A percentile compares a stretch with the other conserved stretches of the same genome.
Conservation (phyloP, 1,140 invertebrate genomes). For the Solen grandis region DNA sequence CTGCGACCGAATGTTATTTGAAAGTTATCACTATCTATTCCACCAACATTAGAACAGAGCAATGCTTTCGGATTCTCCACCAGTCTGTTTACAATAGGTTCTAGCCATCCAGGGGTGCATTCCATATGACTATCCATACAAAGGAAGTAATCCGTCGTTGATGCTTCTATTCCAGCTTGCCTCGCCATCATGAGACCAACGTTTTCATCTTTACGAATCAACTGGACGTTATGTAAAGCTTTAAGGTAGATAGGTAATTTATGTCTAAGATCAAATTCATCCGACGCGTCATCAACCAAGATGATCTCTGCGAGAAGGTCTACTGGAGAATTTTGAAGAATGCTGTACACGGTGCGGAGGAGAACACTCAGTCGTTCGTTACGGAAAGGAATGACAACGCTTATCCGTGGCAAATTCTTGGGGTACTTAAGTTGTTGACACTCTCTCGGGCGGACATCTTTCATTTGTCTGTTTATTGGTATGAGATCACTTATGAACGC, state of each 20-base stretch:
- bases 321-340: slow-evolving; percentile 89
- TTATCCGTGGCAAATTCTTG: slow-evolving; percentile 86
- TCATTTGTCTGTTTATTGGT: background rate
- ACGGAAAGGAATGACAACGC: slow-evolving; percentile 96
- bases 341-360: slow-evolving; percentile 91
- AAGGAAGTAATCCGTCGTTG: slow-evolving; percentile 28
- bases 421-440: slow-evolving; percentile 38
- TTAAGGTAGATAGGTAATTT: slow-evolving; percentile 32
- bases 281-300: slow-evolving; percentile 90
- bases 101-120: slow-evolving; percentile 25
- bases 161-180: slow-evolving; percentile 41
- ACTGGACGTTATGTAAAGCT: slow-evolving; percentile 11
- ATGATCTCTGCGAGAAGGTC: slow-evolving; percentile 93
- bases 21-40: slow-evolving; percentile 30
- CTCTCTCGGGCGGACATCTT: slow-evolving; percentile 21
- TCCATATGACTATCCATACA: slow-evolving; percentile 50
- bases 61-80: slow-evolving; percentile 33
- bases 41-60: slow-evolving; percentile 29
- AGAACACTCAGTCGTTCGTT: slow-evolving; percentile 95
- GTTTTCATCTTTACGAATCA: slow-evolving; percentile 13
- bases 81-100: slow-evolving; percentile 29
- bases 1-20: background rate
- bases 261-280: slow-evolving; percentile 13
- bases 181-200: slow-evolving; percentile 48
- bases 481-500: slow-evolving; percentile 36